These are phyloP conservation scores for Apeira syringaria DNA, from an alignment of 2,888 invertebrate species.

Conservation along the genomic window DNA sequence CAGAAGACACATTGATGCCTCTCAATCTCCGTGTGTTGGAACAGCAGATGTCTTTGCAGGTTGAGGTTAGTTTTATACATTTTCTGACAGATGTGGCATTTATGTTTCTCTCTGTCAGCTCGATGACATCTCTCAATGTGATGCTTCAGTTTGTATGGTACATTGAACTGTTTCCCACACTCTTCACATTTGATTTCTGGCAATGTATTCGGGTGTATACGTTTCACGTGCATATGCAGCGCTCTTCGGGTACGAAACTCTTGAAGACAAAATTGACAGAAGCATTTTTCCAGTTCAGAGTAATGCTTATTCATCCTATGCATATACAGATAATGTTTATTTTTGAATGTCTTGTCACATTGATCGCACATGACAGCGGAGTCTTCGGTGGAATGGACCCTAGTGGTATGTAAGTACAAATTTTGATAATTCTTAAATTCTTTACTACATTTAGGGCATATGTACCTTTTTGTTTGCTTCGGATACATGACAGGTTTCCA, in stretches of 20 bases:
- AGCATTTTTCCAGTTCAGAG: conserved; percentile 70
- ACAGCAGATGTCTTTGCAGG: conserved; percentile 63
- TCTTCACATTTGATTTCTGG: conserved; percentile 71
- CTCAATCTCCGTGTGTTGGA: conserved; percentile 66
- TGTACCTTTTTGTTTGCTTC: conserved; percentile 60
- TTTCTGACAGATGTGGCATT: conserved; percentile 67
- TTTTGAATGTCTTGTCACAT: conserved; percentile 74
- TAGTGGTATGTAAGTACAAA: conserved; percentile 66
- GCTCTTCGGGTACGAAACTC: conserved; percentile 69
- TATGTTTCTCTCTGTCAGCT: conserved; percentile 60
- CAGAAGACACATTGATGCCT: conserved; percentile 73
- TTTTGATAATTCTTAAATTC: conserved; percentile 78
- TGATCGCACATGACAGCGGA: conserved; percentile 68
- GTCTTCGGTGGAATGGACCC: conserved; percentile 71
- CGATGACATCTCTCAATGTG: conserved; percentile 65
- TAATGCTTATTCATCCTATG: conserved; percentile 78
- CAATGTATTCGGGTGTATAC: conserved; percentile 64
- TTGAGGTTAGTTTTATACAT: conserved; percentile 67
- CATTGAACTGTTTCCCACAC: conserved; percentile 66
- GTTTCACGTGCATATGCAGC: conserved; percentile 68
- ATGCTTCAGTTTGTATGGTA: conserved; percentile 68
- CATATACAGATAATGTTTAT: conserved; percentile 77
- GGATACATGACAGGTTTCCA: conserved; percentile 72
- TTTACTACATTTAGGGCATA: conserved; percentile 69
- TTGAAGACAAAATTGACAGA: conserved; percentile 71